A percentile compares a stretch with the other conserved stretches of the same genome.
These are phyloP conservation scores for Lasioglossum zephyrum DNA, from an alignment of 2,888 invertebrate genomes.

Conservation along the genomic window DNA sequence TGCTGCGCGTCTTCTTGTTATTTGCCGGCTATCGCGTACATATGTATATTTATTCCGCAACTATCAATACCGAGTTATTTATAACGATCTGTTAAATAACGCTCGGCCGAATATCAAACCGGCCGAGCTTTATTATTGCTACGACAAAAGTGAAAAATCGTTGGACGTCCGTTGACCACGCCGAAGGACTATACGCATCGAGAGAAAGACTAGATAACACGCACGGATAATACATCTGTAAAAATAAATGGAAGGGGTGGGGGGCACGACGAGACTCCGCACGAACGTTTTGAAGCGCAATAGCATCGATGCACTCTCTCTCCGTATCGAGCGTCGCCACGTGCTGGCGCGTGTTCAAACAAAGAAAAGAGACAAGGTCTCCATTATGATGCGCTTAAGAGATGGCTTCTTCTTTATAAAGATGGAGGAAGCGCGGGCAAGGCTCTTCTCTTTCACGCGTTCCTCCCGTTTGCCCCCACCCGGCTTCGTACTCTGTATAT, in stretches of 20 bases:
- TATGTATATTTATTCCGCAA: constrained; percentile 39
- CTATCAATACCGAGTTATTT: constrained; percentile 58
- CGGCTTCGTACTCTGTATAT: background rate
- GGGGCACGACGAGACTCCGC: constrained; percentile 2
- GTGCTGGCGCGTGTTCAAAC: constrained; percentile 72
- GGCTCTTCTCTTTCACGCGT: constrained; percentile 30
- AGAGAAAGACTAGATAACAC: constrained; percentile 26
- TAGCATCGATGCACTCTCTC: constrained; percentile 49
- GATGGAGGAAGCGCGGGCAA: constrained; percentile 47
- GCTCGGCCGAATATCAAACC: constrained; percentile 8
- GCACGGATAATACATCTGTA: background rate
- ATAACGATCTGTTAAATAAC: constrained; percentile 60
- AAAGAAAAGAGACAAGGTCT: constrained; percentile 69
- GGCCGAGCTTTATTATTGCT: background rate
- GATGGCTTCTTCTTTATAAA: constrained; percentile 58
- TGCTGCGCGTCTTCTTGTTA: constrained; percentile 8
- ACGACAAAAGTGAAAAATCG: background rate
- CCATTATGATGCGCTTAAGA: constrained; percentile 64
- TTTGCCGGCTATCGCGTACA: constrained; percentile 33
- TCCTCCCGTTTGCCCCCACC: constrained; percentile 5
- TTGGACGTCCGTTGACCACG: background rate
- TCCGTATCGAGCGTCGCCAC: constrained; percentile 62
- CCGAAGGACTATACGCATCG: background rate
- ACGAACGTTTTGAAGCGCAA: constrained; percentile 57
- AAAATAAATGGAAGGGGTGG: constrained; percentile 11